These are phyloP conservation scores for Antheraea assamensis DNA, from an alignment of 2,888 invertebrate species.

Conservation along the genomic window DNA sequence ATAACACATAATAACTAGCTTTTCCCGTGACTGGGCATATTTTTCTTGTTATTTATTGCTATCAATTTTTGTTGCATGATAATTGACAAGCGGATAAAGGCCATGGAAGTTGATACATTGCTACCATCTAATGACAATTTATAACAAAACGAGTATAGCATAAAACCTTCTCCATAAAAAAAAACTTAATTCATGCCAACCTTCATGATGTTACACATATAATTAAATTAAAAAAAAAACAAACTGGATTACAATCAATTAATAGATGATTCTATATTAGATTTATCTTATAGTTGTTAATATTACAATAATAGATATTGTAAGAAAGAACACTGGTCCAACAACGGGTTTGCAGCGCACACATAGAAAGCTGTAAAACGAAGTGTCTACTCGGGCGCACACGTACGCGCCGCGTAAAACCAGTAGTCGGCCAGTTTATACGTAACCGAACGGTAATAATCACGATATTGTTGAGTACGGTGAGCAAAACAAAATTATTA, in stretches of 20 bases:
- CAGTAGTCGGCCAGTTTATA: conserved; percentile 76
- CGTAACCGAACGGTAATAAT: conserved; percentile 79
- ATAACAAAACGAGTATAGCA: no score
- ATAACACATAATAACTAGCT: no score
- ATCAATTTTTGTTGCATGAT: no score
- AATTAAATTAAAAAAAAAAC: neutral
- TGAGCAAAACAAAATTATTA: conserved; percentile 38
- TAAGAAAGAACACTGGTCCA: conserved; percentile 15
- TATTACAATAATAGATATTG: neutral
- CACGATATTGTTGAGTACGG: conserved; percentile 70
- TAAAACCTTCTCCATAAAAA: neutral
- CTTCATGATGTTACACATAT: neutral
- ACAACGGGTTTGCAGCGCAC: conserved; percentile 32
- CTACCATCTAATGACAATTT: no score
- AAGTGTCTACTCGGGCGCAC: conserved; percentile 42
- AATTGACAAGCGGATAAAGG: no score
- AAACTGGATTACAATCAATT: neutral
- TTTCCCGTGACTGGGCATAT: no score
- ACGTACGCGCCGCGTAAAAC: conserved; percentile 68
- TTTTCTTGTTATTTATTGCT: no score
- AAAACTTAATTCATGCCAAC: neutral
- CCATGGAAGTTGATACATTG: no score
- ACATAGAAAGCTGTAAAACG: conserved; percentile 16
- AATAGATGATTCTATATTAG: neutral
- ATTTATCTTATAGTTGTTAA: neutral